phyloP scores from a whole-genome alignment of 2,797 vertebrate genomes.

The Ceryle rudis region DNA sequence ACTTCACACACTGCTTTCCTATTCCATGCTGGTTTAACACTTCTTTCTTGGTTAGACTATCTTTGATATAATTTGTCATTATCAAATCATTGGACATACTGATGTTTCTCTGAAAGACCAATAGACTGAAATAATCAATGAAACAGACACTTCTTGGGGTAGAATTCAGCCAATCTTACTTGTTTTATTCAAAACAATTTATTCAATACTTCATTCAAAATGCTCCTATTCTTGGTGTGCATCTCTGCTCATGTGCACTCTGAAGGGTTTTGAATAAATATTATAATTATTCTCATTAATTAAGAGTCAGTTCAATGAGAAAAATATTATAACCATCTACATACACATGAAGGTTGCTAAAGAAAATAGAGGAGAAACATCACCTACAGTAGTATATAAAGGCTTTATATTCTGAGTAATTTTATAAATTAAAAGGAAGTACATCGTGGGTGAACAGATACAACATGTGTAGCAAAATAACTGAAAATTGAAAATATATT shows the following conservation, averaged over 20 bases:
- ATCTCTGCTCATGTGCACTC: background rate
- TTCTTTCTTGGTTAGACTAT: slow-evolving; percentile 35
- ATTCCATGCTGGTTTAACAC: slow-evolving; percentile 11
- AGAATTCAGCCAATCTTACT: background rate
- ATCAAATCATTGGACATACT: slow-evolving; percentile 37
- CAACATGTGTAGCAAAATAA: background rate
- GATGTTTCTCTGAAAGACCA: slow-evolving; percentile 44
- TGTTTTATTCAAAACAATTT: background rate
- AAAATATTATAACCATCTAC: background rate
- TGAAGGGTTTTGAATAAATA: background rate
- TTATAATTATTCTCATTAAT: background rate
- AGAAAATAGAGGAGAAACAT: background rate
- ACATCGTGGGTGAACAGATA: background rate
- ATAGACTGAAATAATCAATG: slow-evolving; percentile 33
- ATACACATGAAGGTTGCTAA: background rate
- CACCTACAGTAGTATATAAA: background rate
- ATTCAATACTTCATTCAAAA: background rate
- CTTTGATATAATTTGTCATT: slow-evolving; percentile 59
- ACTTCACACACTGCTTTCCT: slow-evolving; percentile 12
- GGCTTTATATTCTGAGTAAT: background rate
- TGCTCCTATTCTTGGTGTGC: background rate
- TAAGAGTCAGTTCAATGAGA: background rate
- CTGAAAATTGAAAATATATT: background rate
- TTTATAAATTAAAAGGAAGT: background rate
- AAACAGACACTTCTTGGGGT: background rate